These are phyloP conservation scores for Erebia ligea DNA, from an alignment of 2,888 invertebrate genomes.

Conservation along the genomic window DNA sequence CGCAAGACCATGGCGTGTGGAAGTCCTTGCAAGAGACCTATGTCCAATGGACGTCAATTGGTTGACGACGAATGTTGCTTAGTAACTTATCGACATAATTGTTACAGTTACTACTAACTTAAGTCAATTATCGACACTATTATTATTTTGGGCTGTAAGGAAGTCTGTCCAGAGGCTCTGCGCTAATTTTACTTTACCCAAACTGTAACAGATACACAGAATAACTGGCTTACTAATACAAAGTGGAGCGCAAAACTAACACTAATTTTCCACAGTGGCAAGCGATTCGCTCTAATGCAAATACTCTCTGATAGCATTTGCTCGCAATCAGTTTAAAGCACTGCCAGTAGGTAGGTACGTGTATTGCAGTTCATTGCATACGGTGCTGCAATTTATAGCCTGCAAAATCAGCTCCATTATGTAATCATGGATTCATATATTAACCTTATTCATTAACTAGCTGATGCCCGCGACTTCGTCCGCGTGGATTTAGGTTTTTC, in stretches of 20 bases:
- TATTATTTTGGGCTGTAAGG: too few relatives aligned
- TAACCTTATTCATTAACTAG: neutral
- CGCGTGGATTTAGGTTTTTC: too few relatives aligned
- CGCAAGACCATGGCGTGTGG: too few relatives aligned
- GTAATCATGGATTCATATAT: neutral
- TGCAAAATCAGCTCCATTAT: neutral
- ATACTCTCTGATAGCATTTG: conserved; percentile 38
- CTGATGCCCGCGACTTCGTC: too few relatives aligned
- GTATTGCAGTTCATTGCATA: conserved; percentile 24
- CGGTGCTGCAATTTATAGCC: conserved; percentile 11
- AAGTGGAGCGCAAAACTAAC: conserved; percentile 18
- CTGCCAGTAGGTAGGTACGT: neutral
- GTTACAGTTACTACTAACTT: too few relatives aligned
- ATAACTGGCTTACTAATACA: neutral
- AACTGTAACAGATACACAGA: neutral
- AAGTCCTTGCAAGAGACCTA: too few relatives aligned
- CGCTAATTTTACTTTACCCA: neutral
- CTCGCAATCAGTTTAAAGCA: conserved; percentile 35
- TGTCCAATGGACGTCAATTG: too few relatives aligned
- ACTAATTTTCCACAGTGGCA: conserved; percentile 21
- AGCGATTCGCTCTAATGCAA: conserved; percentile 38
- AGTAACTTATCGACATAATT: too few relatives aligned
- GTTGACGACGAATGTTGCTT: too few relatives aligned
- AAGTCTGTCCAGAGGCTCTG: neutral
- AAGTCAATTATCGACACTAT: too few relatives aligned